These are phyloP conservation scores for Drosophila lacteicornis DNA, from an alignment of 1,140 invertebrate genomes.

Conservation along the genomic window DNA sequence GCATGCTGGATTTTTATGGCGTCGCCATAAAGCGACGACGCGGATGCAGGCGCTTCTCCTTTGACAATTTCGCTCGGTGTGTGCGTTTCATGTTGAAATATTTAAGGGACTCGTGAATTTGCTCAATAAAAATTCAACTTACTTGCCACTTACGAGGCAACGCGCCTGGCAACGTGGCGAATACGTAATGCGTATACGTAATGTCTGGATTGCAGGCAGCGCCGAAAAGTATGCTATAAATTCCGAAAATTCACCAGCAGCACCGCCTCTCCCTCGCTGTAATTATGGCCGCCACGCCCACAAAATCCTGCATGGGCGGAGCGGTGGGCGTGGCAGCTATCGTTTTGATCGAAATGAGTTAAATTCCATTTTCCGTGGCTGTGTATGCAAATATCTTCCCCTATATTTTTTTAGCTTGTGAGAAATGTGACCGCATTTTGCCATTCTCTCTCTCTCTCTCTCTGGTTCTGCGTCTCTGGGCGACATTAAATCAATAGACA, in stretches of 20 bases:
- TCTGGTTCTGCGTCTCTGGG: constrained; percentile 5
- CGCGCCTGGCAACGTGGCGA: constrained; percentile 25
- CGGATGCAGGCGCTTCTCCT: constrained; percentile 14
- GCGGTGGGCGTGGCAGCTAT: constrained; percentile 20
- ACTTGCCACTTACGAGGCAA: constrained; percentile 24
- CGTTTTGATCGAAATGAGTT: constrained; percentile 49
- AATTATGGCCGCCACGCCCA: constrained; percentile 35
- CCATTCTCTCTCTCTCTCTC: background rate
- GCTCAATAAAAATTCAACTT: constrained; percentile 58
- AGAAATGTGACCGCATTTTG: constrained; percentile 44
- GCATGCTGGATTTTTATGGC: constrained; percentile 45
- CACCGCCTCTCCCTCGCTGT: constrained; percentile 2
- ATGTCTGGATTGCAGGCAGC: constrained; percentile 40
- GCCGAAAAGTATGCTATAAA: constrained; percentile 70
- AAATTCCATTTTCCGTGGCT: constrained; percentile 44
- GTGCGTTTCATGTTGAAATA: constrained; percentile 48
- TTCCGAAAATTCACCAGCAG: constrained; percentile 35
- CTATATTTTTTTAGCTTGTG: background rate
- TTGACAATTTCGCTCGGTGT: constrained; percentile 24
- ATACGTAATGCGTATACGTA: constrained; percentile 51
- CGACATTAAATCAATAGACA: constrained; percentile 46
- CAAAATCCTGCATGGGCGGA: constrained; percentile 16
- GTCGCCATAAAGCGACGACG: constrained; percentile 26
- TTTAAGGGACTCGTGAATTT: constrained; percentile 61
- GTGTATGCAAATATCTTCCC: constrained; percentile 37